A percentile compares a stretch with the other conserved stretches of the same genome.
phyloP scores from a whole-genome alignment of 2,888 invertebrate species.

The Lumbricus terrestris region DNA sequence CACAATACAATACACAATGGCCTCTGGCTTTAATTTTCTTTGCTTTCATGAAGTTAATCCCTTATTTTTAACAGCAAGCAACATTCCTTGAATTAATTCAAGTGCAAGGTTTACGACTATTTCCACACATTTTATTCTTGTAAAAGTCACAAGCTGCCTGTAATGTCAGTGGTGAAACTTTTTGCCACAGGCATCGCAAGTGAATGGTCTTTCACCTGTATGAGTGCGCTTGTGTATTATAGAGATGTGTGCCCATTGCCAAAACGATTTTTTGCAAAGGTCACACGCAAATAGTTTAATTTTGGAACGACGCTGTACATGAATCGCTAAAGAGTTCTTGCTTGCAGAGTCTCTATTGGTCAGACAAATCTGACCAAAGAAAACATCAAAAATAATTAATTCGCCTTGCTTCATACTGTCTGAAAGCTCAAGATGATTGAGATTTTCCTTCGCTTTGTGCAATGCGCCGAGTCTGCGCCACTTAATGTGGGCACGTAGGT shows the following conservation, averaged over 20 bases:
- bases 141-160: too few species aligned
- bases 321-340: neutral
- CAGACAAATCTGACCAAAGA: neutral
- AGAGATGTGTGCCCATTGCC: neutral
- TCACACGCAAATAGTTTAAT: neutral
- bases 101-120: too few species aligned
- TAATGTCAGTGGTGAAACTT: neutral
- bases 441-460: neutral
- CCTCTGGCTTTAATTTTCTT: too few species aligned
- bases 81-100: too few species aligned
- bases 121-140: too few species aligned
- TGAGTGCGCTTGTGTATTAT: neutral
- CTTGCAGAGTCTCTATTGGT: neutral
- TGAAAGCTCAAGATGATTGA: neutral
- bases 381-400: neutral
- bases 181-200: neutral
- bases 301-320: neutral
- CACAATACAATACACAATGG: too few species aligned
- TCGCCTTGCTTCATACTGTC: neutral
- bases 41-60: too few species aligned
- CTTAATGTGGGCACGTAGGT: constrained; percentile 17
- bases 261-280: neutral
- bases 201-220: constrained; percentile 11
- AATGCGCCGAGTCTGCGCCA: neutral
- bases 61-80: too few species aligned